Evolutionary conservation across 2,797 vertebrate genomes (phyloP).

Genomic region (Pangasius sanitwongsei): DNA sequence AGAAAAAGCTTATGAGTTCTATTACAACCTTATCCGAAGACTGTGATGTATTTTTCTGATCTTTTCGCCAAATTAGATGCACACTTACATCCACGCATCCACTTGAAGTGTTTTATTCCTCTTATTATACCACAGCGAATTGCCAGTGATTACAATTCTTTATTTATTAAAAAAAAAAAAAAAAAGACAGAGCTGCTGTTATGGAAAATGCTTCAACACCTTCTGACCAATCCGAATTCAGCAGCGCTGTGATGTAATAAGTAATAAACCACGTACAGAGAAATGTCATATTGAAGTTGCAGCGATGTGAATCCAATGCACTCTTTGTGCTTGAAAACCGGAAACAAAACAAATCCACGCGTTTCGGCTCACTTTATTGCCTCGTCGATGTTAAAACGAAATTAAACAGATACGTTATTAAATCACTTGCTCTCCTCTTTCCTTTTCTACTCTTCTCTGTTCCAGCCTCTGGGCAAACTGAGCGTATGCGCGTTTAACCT

Average conservation of each 20-base stretch:
- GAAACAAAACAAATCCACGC: background rate
- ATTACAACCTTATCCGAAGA: background rate
- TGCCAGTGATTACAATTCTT: background rate
- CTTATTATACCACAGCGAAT: background rate
- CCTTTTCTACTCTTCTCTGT: constrained; percentile 3
- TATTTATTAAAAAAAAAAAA: too few relatives aligned
- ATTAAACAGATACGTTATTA: constrained; percentile 11
- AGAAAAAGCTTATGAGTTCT: background rate
- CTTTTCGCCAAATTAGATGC: background rate
- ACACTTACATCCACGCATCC: background rate
- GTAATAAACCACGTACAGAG: background rate
- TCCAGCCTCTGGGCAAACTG: background rate
- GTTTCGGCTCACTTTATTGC: background rate
- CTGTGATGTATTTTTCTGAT: background rate
- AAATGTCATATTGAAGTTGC: too few relatives aligned
- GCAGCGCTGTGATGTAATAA: background rate
- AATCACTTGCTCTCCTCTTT: background rate
- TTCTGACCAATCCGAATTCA: background rate
- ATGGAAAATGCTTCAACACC: background rate
- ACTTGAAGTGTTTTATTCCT: background rate
- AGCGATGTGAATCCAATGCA: background rate
- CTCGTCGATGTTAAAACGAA: background rate
- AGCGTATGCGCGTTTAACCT: constrained; percentile 10
- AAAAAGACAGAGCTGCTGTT: background rate
- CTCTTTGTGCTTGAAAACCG: background rate